Evolutionary conservation across 2,888 invertebrate genomes (phyloP), one percentile per base, ranked within the genome.

Genomic region (Alentia gelatinosa): DNA sequence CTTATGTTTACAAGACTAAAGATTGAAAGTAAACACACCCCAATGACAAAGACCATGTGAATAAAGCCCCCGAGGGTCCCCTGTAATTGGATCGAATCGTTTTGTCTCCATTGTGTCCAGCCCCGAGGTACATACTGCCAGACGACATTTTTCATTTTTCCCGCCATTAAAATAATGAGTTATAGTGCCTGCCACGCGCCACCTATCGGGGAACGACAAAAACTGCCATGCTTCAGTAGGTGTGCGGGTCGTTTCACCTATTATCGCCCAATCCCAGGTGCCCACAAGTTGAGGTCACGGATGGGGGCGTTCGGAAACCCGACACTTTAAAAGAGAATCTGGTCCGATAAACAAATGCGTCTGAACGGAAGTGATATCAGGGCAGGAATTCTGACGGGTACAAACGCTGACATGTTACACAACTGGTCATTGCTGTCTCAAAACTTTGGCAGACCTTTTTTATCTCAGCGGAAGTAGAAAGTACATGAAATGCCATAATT

Each of bases 201-300:
- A 30, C 30, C 86, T 86, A 42, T 86, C 50, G 47, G 19, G n/a
- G 47, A 12, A 9, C 30, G 33, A 86, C 86, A 86, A 86, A 33
- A 26, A 47, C 30, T n/a, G 86, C n/a, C 86, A 86, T 50, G 86
- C 86, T 86, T 86, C 86, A 33, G 26, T 42, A 33, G 30, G 86
- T 42, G 86, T 86, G 12, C 15, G 50, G 86, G 86, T 86, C 47
- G 47, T 50, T 50, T 42, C 86, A 15, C 86, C 30, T 86, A 86
- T 86, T 86, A 86, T 86, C 86, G 42, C 86, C 26, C 86, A 35
- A 39, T 19, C 39, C 79, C 79, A 79, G 79, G 79, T 79, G 79
- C 79, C 79, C 37, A 39, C 12, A 79, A 47, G 86, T 40, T 39
- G 23, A 23, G 37, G 39, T 47, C 86, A 42, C 15, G 86, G 86